Percentiles rank a stretch among this genome's conserved stretches.
Conservation (phyloP, 2,797 vertebrate genomes). For the Argyrosomus regius region DNA sequence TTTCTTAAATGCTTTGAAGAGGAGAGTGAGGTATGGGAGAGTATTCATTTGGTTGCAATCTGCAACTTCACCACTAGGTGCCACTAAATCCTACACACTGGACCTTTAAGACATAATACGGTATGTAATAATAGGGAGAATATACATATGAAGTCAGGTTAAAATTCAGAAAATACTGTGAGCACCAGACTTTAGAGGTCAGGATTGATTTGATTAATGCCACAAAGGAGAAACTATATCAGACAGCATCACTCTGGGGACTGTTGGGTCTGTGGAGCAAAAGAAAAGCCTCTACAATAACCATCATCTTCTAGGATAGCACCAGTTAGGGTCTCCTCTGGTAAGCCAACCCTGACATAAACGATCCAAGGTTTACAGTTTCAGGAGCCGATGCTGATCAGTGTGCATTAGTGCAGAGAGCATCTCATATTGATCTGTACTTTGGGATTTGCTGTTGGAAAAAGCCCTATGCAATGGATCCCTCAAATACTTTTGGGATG, state of each 20-base stretch:
- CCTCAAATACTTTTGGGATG: conserved; percentile 38
- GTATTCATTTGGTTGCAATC: no score
- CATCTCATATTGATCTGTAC: conserved; percentile 61
- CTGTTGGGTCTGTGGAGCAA: not conserved
- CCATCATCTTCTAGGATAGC: conserved; percentile 36
- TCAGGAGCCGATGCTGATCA: conserved; percentile 53
- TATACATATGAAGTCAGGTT: not conserved
- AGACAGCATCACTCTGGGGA: conserved; percentile 7
- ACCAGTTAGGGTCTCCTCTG: conserved; percentile 28
- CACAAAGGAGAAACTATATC: conserved; percentile 2
- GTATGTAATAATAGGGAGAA: not conserved
- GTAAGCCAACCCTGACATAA: conserved; percentile 67
- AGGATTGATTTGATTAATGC: not conserved
- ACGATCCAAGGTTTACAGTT: conserved; percentile 57
- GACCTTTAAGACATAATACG: no score
- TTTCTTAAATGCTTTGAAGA: no score
- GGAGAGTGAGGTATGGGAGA: no score
- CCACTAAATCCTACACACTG: no score
- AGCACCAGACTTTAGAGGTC: conserved; percentile 32
- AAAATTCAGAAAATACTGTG: not conserved
- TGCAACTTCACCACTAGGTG: no score
- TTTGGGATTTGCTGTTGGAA: conserved; percentile 61
- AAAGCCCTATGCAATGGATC: conserved; percentile 65
- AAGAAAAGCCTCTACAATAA: conserved; percentile 33
- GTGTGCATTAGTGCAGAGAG: conserved; percentile 59